Evolutionary conservation across 2,888 invertebrate genomes (phyloP).

Genomic region (Cheilosia pagana): DNA sequence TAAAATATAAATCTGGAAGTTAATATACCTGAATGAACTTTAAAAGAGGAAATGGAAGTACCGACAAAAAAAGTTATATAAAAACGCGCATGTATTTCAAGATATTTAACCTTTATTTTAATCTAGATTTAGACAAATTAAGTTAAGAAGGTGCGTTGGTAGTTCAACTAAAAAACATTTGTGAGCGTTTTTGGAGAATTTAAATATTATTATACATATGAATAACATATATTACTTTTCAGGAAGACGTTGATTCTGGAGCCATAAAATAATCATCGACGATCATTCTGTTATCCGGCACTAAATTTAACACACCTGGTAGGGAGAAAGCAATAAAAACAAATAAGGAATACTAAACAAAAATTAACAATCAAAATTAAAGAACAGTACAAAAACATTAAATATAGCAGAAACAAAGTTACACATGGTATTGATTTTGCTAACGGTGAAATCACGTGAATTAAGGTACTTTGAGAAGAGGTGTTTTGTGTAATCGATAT

Average conservation of each 20-base stretch:
- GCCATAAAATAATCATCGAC: constrained; percentile 87
- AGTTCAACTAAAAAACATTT: background rate
- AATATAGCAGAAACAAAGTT: too few relatives aligned
- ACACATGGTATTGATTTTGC: too few relatives aligned
- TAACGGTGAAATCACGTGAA: background rate
- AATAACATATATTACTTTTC: constrained; percentile 45
- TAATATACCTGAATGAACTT: too few relatives aligned
- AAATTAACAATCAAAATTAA: background rate
- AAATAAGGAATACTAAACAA: constrained; percentile 25
- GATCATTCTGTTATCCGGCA: constrained; percentile 87
- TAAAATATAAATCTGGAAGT: too few relatives aligned
- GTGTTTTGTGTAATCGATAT: too few relatives aligned
- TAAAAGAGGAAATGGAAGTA: too few relatives aligned
- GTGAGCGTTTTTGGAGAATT: background rate
- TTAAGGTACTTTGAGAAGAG: too few relatives aligned
- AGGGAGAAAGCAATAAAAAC: constrained; percentile 52
- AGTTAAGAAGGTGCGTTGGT: background rate
- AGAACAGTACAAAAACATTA: background rate
- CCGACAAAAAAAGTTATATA: background rate
- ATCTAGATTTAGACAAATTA: background rate
- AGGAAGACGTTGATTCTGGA: constrained; percentile 83
- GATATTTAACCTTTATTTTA: background rate
- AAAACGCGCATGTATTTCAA: background rate
- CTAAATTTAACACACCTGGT: constrained; percentile 85
- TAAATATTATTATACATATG: background rate